Conservation (phyloP, 2,888 invertebrate species). For the Hartigia nigra region DNA sequence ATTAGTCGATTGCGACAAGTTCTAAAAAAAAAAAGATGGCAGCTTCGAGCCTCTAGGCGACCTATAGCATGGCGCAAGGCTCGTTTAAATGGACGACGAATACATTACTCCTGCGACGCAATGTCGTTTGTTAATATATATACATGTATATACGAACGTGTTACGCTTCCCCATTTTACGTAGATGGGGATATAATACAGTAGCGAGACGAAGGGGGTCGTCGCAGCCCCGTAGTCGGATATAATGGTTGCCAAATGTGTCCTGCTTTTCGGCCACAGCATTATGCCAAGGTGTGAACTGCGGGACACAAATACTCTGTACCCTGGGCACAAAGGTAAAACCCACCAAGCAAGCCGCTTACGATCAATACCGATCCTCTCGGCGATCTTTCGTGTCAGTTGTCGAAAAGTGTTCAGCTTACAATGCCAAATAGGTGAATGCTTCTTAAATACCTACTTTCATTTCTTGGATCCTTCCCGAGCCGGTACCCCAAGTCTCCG, state of each 20-base stretch:
- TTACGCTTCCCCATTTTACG: not conserved
- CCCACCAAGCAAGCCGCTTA: slow-evolving; percentile 55
- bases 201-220: slow-evolving; percentile 1
- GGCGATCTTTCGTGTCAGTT: slow-evolving; percentile 38
- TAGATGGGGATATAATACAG: not conserved
- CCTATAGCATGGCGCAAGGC: not conserved
- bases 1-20: not conserved
- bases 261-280: slow-evolving; percentile 36
- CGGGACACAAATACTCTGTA: slow-evolving; percentile 40
- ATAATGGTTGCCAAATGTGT: slow-evolving; percentile 40
- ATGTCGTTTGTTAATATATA: not conserved
- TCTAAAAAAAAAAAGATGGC: not conserved
- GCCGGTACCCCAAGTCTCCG: slow-evolving; percentile 18
- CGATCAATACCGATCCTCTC: slow-evolving; percentile 53
- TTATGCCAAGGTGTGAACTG: slow-evolving; percentile 55
- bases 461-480: slow-evolving; percentile 2
- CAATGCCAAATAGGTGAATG: slow-evolving; percentile 38
- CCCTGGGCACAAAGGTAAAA: slow-evolving; percentile 43
- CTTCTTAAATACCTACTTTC: slow-evolving; percentile 12
- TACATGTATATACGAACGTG: not conserved
- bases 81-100: not conserved
- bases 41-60: not conserved
- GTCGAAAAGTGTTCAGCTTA: slow-evolving; percentile 26
- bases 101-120: not conserved
- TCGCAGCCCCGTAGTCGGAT: slow-evolving; percentile 4